A percentile compares a stretch with the other conserved stretches of the same genome.
Evolutionary conservation across 2,888 invertebrate species (phyloP).

Genomic region (Cotesia congregata): DNA sequence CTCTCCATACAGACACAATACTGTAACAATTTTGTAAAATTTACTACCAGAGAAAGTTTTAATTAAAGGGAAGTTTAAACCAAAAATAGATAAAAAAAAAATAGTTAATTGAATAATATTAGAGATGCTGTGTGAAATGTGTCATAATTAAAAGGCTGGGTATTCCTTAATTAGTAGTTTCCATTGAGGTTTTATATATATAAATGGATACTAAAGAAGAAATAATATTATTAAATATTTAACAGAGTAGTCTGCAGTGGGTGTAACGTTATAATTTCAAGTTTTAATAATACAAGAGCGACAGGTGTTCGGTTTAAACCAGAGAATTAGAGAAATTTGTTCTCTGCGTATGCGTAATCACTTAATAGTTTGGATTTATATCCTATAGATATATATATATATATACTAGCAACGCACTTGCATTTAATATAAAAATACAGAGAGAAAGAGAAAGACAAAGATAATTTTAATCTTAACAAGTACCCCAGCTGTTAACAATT

Average conservation of each 20-base stretch:
- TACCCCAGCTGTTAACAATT: constrained; percentile 21
- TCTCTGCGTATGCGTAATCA: neutral
- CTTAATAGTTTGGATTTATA: neutral
- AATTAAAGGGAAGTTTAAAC: too few species aligned
- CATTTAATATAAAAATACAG: neutral
- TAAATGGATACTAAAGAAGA: neutral
- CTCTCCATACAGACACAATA: constrained; percentile 50
- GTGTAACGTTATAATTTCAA: neutral
- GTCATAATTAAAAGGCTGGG: neutral
- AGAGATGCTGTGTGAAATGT: too few species aligned
- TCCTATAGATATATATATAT: too few species aligned
- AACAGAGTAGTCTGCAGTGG: neutral
- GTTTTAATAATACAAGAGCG: neutral
- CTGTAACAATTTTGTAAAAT: constrained; percentile 46
- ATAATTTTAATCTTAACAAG: constrained; percentile 19
- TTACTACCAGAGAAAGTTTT: too few species aligned
- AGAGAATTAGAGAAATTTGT: neutral
- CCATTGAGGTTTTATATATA: neutral
- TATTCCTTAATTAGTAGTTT: neutral
- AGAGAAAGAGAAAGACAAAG: too few species aligned
- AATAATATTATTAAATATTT: neutral
- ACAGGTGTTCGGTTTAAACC: neutral
- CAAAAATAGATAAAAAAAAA: neutral
- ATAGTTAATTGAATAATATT: neutral
- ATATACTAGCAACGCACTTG: too few species aligned